phyloP scores from a whole-genome alignment of 2,113 vertebrate species.

The Gymnocephalus cernua region DNA sequence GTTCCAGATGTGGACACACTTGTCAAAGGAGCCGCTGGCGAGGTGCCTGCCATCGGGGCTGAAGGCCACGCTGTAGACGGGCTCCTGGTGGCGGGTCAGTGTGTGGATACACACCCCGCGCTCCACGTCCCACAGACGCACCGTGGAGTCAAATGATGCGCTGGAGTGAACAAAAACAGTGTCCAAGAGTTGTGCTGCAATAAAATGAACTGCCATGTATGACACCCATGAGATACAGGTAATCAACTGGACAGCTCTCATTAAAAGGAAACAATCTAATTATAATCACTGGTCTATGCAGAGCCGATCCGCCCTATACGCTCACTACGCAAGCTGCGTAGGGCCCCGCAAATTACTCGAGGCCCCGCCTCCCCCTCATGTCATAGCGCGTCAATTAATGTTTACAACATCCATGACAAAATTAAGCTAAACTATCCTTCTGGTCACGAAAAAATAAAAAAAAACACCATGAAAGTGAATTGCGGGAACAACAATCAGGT shows the following conservation, averaged over 20 bases:
- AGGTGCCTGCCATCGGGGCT: constrained; percentile 98
- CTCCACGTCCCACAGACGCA: constrained; percentile 99
- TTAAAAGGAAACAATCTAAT: not conserved
- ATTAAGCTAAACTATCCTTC: too few species aligned
- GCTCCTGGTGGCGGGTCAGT: constrained; percentile 98
- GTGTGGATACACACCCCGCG: constrained; percentile 98
- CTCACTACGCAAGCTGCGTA: too few species aligned
- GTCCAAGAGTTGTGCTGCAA: not conserved
- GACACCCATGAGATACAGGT: not conserved
- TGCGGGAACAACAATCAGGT: too few species aligned
- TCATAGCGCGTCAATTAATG: too few species aligned
- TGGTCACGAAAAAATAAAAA: too few species aligned
- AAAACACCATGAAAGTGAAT: too few species aligned
- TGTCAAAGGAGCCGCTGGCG: constrained; percentile 99
- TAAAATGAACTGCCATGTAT: not conserved
- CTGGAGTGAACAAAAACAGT: constrained; percentile 70
- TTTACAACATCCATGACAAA: too few species aligned
- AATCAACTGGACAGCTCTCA: not conserved
- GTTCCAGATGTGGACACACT: constrained; percentile 99
- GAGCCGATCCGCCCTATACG: too few species aligned
- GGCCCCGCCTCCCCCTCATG: too few species aligned
- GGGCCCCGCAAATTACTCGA: too few species aligned
- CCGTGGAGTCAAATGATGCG: constrained; percentile 98
- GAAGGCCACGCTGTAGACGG: constrained; percentile 99
- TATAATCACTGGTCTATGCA: not conserved